Evolutionary conservation across 2,888 invertebrate species (phyloP).

Genomic region (Nemoura dubitans): DNA sequence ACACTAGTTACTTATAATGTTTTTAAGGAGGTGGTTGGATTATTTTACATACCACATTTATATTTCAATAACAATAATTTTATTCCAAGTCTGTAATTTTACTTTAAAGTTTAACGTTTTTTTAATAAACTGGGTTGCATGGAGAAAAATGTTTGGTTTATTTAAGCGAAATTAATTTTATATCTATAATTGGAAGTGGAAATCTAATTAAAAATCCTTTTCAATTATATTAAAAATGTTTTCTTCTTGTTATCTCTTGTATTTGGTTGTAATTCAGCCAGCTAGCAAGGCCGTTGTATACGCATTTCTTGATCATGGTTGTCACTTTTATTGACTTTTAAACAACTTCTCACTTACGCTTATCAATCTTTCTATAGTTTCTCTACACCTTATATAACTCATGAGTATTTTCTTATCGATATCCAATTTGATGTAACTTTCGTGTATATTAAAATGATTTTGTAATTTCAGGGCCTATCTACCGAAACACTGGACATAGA

Average conservation of each 20-base stretch:
- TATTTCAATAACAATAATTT: not conserved
- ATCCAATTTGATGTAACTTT: not conserved
- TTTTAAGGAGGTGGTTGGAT: conserved; percentile 16
- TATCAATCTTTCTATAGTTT: not conserved
- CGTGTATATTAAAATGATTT: conserved; percentile 16
- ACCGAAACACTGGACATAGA: conserved; percentile 40
- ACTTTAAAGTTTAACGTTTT: conserved; percentile 2
- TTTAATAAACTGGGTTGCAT: conserved; percentile 45
- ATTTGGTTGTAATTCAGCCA: conserved; percentile 1
- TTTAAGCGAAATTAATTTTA: conserved; percentile 29
- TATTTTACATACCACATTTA: conserved; percentile 1
- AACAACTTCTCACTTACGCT: not conserved
- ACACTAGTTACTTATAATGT: not conserved
- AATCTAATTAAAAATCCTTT: not conserved
- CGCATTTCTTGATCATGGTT: not conserved
- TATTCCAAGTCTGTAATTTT: not conserved
- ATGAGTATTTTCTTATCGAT: not conserved
- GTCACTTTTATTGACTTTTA: not conserved
- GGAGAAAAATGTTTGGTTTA: conserved; percentile 45
- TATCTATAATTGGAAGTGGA: not conserved
- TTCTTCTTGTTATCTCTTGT: not conserved
- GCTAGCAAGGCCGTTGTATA: not conserved
- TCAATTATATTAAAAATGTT: not conserved
- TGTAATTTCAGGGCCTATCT: conserved; percentile 34
- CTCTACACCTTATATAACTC: not conserved